Evolutionary conservation across 1,140 invertebrate genomes (phyloP).

Genomic region (Diachasmimorpha longicaudata): DNA sequence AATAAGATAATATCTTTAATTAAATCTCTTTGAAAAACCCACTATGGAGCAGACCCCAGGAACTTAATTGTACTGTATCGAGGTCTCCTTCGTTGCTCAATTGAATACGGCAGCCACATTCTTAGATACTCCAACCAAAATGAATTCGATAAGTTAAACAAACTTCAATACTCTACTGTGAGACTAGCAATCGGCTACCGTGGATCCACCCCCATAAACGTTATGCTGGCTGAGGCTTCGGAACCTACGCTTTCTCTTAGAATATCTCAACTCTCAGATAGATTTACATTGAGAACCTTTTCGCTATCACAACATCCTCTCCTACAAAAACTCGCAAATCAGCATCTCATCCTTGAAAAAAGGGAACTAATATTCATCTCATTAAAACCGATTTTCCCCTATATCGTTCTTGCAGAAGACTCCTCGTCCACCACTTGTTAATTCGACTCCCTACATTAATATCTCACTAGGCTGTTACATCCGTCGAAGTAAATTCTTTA

Average conservation of each 20-base stretch:
- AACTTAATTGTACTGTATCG: not conserved
- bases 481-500: no score
- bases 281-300: not conserved
- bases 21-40: not conserved
- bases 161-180: not conserved
- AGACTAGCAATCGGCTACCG: not conserved
- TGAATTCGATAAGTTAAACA: not conserved
- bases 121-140: not conserved
- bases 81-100: not conserved
- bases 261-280: not conserved
- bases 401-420: not conserved
- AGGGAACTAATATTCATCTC: not conserved
- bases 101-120: constrained; percentile 2
- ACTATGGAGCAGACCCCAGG: not conserved
- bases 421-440: not conserved
- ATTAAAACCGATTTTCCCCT: not conserved
- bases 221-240: not conserved
- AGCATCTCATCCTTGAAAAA: not conserved
- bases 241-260: not conserved
- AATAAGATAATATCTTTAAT: not conserved
- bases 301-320: not conserved
- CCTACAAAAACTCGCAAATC: not conserved
- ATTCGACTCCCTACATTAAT: not conserved
- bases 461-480: not conserved
- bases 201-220: constrained; percentile 3